Conservation (phyloP, 1,140 invertebrate species). For the Ganaspis sp. region DNA sequence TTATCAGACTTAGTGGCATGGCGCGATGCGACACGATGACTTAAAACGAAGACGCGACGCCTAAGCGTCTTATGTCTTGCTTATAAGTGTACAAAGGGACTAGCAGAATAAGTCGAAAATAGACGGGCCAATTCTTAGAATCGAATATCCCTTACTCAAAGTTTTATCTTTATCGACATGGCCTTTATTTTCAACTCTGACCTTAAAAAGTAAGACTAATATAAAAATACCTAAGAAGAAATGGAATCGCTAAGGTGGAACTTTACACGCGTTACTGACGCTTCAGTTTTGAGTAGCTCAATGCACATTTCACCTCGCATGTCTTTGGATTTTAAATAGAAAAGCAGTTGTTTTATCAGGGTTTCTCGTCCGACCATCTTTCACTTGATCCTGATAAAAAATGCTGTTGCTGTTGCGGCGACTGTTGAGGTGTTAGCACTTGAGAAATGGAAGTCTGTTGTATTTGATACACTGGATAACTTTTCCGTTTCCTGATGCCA, state of each 20-base stretch:
- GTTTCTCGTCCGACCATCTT: constrained; percentile 64
- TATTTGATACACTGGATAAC: constrained; percentile 73
- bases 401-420: constrained; percentile 56
- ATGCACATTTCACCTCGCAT: constrained; percentile 42
- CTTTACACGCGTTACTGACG: neutral
- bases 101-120: neutral
- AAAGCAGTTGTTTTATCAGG: constrained; percentile 53
- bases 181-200: neutral
- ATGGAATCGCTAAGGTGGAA: neutral
- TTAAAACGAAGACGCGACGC: neutral
- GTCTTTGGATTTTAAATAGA: constrained; percentile 8
- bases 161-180: neutral
- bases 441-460: constrained; percentile 51
- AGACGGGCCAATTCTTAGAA: constrained; percentile 7
- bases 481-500: constrained; percentile 80
- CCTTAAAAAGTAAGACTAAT: constrained; percentile 24
- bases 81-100: neutral
- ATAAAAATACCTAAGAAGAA: constrained; percentile 21
- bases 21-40: no score
- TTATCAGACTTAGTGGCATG: neutral
- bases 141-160: neutral
- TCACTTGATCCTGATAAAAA: constrained; percentile 56
- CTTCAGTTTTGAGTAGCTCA: constrained; percentile 28
- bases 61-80: neutral
- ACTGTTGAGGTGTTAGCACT: constrained; percentile 46